Conservation (phyloP, 2,113 vertebrate genomes). For the Paramisgurnus dabryanus region DNA sequence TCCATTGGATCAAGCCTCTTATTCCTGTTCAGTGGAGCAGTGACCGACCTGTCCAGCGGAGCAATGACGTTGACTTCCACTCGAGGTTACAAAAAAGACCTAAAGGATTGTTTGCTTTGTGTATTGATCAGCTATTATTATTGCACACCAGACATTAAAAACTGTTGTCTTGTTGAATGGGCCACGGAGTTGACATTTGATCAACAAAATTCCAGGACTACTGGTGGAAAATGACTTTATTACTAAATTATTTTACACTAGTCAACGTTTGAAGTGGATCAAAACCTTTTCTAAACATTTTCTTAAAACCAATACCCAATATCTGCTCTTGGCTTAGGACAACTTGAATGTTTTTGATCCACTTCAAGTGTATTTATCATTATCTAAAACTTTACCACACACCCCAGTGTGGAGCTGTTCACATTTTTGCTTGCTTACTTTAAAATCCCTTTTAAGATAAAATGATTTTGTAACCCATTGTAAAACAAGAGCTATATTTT, state of each 20-base stretch:
- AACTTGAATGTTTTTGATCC: no score
- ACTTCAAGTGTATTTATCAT: no score
- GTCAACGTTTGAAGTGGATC: background rate
- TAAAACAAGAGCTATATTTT: no score
- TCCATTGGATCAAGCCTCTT: slow-evolving; percentile 28
- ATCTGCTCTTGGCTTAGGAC: no score
- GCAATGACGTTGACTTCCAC: slow-evolving; percentile 19
- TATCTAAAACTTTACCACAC: no score
- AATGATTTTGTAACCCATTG: no score
- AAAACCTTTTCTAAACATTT: no score
- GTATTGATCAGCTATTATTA: slow-evolving; percentile 47
- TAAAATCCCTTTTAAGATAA: no score
- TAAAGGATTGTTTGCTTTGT: slow-evolving; percentile 52
- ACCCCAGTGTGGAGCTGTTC: no score
- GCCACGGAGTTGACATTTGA: background rate
- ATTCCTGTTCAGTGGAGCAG: slow-evolving; percentile 4
- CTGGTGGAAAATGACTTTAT: background rate
- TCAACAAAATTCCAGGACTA: slow-evolving; percentile 3
- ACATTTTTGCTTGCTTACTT: no score
- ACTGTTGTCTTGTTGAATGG: slow-evolving; percentile 19
- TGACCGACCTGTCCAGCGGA: background rate
- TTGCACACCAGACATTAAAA: slow-evolving; percentile 30
- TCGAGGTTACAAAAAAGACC: slow-evolving; percentile 73
- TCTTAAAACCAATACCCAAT: no score
- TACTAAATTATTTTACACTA: background rate